These are phyloP conservation scores for Neogobius melanostomus DNA, from an alignment of 2,113 vertebrate genomes.

Conservation along the genomic window DNA sequence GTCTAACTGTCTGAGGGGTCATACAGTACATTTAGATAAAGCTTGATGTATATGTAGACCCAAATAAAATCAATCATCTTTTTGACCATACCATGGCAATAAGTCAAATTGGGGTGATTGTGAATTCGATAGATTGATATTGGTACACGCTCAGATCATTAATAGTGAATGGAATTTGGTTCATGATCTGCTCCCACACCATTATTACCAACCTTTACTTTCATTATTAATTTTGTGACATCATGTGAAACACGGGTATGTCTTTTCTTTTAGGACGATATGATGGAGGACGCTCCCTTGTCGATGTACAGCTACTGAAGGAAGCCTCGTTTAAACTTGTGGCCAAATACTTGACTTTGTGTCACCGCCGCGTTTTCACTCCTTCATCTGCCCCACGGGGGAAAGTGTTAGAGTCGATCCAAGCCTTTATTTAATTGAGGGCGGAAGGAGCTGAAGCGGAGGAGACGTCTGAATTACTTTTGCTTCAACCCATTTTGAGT, in stretches of 20 bases:
- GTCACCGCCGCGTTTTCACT: conserved; percentile 22
- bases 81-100: too few species aligned
- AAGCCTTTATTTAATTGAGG: conserved; percentile 39
- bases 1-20: too few species aligned
- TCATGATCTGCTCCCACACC: too few species aligned
- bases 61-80: too few species aligned
- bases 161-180: too few species aligned
- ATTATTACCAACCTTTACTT: background rate
- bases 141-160: too few species aligned
- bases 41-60: too few species aligned
- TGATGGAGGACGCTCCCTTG: conserved; percentile 92
- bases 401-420: conserved; percentile 31
- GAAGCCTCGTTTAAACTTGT: conserved; percentile 17
- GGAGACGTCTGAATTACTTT: conserved; percentile 21
- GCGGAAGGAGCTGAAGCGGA: conserved; percentile 33
- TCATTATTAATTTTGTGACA: background rate
- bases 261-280: conserved; percentile 81
- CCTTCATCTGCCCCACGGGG: conserved; percentile 36
- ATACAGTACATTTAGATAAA: too few species aligned
- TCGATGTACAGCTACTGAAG: conserved; percentile 91
- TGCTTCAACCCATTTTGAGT: conserved; percentile 29
- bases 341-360: conserved; percentile 16
- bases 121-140: too few species aligned
- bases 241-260: background rate
- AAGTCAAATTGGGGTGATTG: too few species aligned